Conservation (phyloP, 64 coral and sea anemone genomes). For the Orbicella faveolata region DNA sequence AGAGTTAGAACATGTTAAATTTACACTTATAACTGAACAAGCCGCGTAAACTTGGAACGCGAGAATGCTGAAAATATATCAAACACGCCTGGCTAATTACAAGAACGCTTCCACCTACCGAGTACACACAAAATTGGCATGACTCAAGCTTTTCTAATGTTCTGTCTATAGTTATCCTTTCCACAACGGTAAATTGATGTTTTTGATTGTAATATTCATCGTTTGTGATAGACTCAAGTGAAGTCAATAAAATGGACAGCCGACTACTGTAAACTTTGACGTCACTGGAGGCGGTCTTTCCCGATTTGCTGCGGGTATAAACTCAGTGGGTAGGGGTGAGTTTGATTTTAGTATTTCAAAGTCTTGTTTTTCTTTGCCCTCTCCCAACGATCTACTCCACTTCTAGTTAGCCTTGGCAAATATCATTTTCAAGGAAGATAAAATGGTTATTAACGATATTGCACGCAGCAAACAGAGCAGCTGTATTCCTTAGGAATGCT, state of each 20-base stretch:
- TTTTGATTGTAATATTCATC: neutral
- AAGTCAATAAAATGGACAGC: constrained; percentile 2
- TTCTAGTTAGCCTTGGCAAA: no score
- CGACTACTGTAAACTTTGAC: constrained; percentile 17
- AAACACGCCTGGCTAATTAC: neutral
- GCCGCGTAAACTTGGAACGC: neutral
- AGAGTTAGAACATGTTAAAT: neutral
- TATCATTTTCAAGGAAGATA: no score
- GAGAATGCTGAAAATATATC: neutral
- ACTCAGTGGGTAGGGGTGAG: neutral
- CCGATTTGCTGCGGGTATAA: neutral
- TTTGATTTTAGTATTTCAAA: no score
- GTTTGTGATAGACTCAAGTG: neutral
- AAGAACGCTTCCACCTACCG: constrained; percentile 8
- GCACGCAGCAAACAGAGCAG: no score
- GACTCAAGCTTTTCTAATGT: neutral
- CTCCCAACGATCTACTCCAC: no score
- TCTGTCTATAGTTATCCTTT: neutral
- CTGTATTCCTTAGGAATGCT: no score
- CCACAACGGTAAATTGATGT: neutral
- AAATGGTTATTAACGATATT: no score
- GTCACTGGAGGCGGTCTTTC: neutral
- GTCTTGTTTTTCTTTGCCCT: no score
- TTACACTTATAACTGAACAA: neutral
- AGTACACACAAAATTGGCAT: constrained; percentile 57